phyloP scores from a whole-genome alignment of 2,888 invertebrate genomes.

The Sphaerophoria taeniata region DNA sequence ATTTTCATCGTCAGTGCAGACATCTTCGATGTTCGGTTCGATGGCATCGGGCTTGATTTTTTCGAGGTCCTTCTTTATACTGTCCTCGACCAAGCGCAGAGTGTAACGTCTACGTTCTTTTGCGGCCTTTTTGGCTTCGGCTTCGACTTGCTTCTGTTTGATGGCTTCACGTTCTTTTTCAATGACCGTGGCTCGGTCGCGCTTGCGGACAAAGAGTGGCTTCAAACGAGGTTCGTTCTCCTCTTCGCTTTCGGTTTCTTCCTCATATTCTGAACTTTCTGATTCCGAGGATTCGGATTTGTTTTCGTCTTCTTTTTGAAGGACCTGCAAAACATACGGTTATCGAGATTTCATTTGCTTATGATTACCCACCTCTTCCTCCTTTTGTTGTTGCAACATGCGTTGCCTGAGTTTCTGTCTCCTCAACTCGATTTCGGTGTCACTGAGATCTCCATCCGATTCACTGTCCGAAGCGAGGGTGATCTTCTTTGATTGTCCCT shows the following conservation, averaged over 20 bases:
- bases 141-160: conserved; percentile 92
- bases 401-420: conserved; percentile 87
- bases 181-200: conserved; percentile 96
- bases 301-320: conserved; percentile 85
- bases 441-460: conserved; percentile 93
- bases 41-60: conserved; percentile 87
- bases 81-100: conserved; percentile 94
- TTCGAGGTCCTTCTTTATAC: conserved; percentile 91
- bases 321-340: conserved; percentile 70
- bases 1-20: conserved; percentile 97
- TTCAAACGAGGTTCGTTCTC: conserved; percentile 96
- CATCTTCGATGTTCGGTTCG: conserved; percentile 91
- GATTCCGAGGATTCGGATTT: conserved; percentile 86
- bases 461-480: conserved; percentile 84
- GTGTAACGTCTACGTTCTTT: conserved; percentile 96
- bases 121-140: conserved; percentile 91
- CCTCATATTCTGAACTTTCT: conserved; percentile 92
- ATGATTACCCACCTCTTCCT: conserved; percentile 84
- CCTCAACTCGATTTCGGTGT: conserved; percentile 93
- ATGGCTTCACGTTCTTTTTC: conserved; percentile 95
- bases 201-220: conserved; percentile 96
- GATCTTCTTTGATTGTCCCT: conserved; percentile 79
- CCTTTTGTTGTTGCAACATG: conserved; percentile 88
- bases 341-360: background rate
- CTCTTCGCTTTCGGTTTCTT: conserved; percentile 92